Percentiles rank a stretch among this genome's conserved stretches.
Evolutionary conservation across 2,888 invertebrate genomes (phyloP).

Genomic region (Corythucha ciliata): DNA sequence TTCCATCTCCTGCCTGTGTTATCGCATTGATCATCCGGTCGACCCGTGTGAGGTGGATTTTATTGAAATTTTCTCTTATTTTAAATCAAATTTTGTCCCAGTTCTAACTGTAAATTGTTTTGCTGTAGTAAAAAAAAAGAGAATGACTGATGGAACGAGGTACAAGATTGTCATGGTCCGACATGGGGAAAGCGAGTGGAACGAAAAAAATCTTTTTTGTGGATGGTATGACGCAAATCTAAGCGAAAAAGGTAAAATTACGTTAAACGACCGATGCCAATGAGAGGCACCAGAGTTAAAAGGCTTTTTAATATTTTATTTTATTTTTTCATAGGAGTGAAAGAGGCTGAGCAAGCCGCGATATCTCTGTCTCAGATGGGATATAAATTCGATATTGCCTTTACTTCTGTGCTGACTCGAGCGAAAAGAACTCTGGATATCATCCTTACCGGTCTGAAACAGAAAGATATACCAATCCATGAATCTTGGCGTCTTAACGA

Average conservation of each 20-base stretch:
- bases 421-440: conserved; percentile 63
- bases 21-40: too few species aligned
- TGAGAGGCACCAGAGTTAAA: background rate
- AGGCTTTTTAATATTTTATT: conserved; percentile 1
- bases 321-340: conserved; percentile 46
- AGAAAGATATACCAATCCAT: conserved; percentile 55
- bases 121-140: too few species aligned
- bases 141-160: conserved; percentile 31
- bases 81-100: too few species aligned
- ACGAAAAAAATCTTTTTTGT: conserved; percentile 61
- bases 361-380: conserved; percentile 60
- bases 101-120: too few species aligned
- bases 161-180: conserved; percentile 62
- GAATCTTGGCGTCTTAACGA: conserved; percentile 80
- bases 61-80: too few species aligned
- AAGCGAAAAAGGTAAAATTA: conserved; percentile 53
- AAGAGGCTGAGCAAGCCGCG: conserved; percentile 61
- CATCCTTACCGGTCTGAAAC: conserved; percentile 57
- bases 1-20: too few species aligned
- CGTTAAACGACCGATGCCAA: background rate
- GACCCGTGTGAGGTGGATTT: too few species aligned
- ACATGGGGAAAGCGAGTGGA: conserved; percentile 68
- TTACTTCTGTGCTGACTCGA: conserved; percentile 68
- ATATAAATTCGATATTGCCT: conserved; percentile 66
- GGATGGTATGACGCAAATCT: conserved; percentile 65